Evolutionary conservation across 2,888 invertebrate species (phyloP).

Genomic region (Sphecodes monilicornis): DNA sequence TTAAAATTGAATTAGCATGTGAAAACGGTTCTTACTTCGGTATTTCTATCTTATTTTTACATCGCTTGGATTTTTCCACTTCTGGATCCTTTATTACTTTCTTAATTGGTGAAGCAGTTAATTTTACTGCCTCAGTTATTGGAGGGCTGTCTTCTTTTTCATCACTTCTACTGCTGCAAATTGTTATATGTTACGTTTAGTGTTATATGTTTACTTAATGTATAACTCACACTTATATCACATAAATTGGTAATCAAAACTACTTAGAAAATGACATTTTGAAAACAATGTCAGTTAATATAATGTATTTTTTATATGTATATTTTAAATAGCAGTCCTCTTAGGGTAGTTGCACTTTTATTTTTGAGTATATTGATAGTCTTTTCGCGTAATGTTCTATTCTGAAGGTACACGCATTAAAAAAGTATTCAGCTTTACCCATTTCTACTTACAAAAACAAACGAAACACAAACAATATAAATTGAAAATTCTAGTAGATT

Average conservation of each 20-base stretch:
- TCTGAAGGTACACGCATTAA: neutral
- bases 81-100: conserved; percentile 78
- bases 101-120: conserved; percentile 82
- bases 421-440: neutral
- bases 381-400: neutral
- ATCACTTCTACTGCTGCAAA: conserved; percentile 79
- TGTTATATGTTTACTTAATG: conserved; percentile 2
- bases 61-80: conserved; percentile 81
- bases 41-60: conserved; percentile 83
- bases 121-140: conserved; percentile 81
- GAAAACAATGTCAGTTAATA: neutral
- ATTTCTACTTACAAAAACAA: neutral
- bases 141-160: conserved; percentile 81
- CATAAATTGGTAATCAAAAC: conserved; percentile 16
- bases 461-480: neutral
- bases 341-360: neutral
- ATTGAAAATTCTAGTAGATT: too few relatives aligned
- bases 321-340: neutral
- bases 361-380: neutral
- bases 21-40: conserved; percentile 81
- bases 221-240: conserved; percentile 8
- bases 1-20: conserved; percentile 19
- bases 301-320: neutral
- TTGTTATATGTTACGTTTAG: too few relatives aligned
- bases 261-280: neutral